Evolutionary conservation across 1,140 invertebrate species (phyloP).

Genomic region (Mamestra configurata): DNA sequence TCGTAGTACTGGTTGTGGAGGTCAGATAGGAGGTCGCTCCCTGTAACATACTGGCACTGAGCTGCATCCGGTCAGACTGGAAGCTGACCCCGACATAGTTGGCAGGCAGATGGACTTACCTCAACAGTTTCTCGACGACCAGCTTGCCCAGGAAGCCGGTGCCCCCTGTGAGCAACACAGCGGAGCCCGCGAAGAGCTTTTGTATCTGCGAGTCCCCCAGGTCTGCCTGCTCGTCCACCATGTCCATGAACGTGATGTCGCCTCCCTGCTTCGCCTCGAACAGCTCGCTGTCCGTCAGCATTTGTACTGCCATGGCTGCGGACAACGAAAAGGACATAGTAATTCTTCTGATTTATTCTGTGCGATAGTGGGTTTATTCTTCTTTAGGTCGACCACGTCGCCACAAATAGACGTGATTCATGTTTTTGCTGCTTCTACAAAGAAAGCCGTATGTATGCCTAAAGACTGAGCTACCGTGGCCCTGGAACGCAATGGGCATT

Average conservation of each 20-base stretch:
- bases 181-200: conserved; percentile 85
- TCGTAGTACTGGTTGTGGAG: too few species aligned
- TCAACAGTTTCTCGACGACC: conserved; percentile 94
- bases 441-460: too few species aligned
- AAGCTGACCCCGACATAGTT: too few species aligned
- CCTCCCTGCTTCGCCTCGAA: conserved; percentile 62
- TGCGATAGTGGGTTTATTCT: background rate
- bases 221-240: conserved; percentile 63
- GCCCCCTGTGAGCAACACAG: conserved; percentile 89
- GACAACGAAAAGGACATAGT: background rate
- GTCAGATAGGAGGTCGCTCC: too few species aligned
- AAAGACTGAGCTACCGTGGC: too few species aligned
- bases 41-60: background rate
- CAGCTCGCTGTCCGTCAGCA: conserved; percentile 54
- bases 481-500: too few species aligned
- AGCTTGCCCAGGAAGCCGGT: conserved; percentile 96
- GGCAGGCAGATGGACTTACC: too few species aligned
- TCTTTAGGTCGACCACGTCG: too few species aligned
- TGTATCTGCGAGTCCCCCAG: conserved; percentile 77
- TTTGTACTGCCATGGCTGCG: conserved; percentile 49
- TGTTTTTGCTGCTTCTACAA: too few species aligned
- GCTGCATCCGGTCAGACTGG: too few species aligned
- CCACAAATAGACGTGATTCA: too few species aligned
- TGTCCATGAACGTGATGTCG: conserved; percentile 73
- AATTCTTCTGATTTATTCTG: too few species aligned